Conservation (phyloP, 2,888 invertebrate genomes). For the Stenurella melanura region DNA sequence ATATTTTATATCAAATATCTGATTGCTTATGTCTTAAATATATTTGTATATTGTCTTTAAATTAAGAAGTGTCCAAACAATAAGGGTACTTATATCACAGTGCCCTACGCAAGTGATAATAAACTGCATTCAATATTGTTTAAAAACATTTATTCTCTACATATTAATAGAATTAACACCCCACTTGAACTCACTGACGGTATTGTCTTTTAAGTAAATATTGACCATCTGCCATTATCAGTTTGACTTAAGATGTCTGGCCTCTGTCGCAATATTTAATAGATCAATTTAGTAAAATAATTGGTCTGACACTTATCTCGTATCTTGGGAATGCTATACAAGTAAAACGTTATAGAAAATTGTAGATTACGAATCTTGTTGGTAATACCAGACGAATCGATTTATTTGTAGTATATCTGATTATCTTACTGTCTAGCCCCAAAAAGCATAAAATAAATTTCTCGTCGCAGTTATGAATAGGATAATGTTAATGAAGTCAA, state of each 20-base stretch:
- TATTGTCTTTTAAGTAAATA: conserved; percentile 7
- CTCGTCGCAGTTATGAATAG: not conserved
- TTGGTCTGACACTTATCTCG: conserved; percentile 9
- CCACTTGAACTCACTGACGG: not conserved
- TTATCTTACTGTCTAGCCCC: not conserved
- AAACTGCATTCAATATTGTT: not conserved
- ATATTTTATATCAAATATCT: no score
- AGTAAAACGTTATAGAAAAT: not conserved
- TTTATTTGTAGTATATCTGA: conserved; percentile 2
- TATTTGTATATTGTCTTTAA: no score
- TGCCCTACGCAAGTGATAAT: no score
- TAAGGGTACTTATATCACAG: no score
- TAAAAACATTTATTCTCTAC: not conserved
- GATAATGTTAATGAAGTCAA: no score
- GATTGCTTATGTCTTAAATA: no score
- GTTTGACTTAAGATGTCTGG: conserved; percentile 23
- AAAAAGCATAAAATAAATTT: conserved; percentile 1
- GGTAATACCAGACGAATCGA: not conserved
- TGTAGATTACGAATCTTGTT: not conserved
- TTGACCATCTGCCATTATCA: conserved; percentile 15
- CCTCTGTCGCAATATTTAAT: conserved; percentile 12
- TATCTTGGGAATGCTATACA: not conserved
- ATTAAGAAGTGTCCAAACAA: no score
- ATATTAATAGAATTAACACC: not conserved
- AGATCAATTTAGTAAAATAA: conserved; percentile 4